Conservation (phyloP, 2,888 invertebrate genomes). For the Onthophagus sagittarius region DNA sequence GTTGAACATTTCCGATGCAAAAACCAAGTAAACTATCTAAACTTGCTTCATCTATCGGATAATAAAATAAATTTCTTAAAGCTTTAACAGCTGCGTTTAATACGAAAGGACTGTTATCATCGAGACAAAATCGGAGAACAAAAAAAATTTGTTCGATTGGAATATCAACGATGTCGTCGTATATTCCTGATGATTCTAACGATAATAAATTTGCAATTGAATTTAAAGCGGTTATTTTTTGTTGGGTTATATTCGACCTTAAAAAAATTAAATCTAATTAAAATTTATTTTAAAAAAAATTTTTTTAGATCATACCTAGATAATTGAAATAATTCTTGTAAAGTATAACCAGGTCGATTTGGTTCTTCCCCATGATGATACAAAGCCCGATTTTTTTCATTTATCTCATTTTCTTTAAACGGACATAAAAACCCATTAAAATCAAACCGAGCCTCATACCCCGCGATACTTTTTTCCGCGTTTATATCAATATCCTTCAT, state of each 20-base stretch:
- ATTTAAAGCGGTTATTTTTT: constrained; percentile 75
- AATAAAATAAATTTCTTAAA: constrained; percentile 69
- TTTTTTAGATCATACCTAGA: no score
- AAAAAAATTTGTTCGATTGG: constrained; percentile 76
- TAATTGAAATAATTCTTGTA: constrained; percentile 82
- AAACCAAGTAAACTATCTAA: constrained; percentile 66
- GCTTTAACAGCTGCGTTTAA: constrained; percentile 73
- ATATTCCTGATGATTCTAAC: constrained; percentile 70
- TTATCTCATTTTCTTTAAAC: constrained; percentile 61
- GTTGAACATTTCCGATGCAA: constrained; percentile 62
- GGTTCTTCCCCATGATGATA: constrained; percentile 95
- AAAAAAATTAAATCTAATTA: no score
- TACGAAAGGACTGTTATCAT: constrained; percentile 72
- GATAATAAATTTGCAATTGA: constrained; percentile 75
- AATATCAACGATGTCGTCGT: constrained; percentile 69
- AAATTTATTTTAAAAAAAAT: constrained; percentile 15
- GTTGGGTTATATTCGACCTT: constrained; percentile 74
- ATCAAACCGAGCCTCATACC: constrained; percentile 79
- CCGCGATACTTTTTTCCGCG: constrained; percentile 52
- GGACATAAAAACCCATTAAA: constrained; percentile 77
- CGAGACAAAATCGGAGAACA: constrained; percentile 78
- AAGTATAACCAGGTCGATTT: constrained; percentile 83
- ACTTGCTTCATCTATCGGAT: constrained; percentile 74
- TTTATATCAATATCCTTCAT: constrained; percentile 68
- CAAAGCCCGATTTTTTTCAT: constrained; percentile 61